phyloP scores from a whole-genome alignment of 1,140 invertebrate species.

The Hyles vespertilio region DNA sequence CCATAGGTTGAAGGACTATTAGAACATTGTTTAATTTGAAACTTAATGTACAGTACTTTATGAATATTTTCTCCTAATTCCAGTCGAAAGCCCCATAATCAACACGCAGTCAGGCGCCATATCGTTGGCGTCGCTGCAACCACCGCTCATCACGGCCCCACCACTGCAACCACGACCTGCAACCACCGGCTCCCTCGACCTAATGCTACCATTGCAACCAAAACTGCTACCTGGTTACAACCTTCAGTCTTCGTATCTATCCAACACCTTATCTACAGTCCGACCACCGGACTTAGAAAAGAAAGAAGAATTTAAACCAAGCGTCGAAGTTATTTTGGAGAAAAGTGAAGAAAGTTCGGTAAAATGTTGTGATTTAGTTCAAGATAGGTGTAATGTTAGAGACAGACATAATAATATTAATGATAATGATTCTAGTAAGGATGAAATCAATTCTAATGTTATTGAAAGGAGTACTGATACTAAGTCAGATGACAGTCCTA shows the following conservation, averaged over 20 bases:
- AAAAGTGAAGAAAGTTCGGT: conserved; percentile 46
- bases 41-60: conserved; percentile 1
- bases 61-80: conserved; percentile 23
- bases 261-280: conserved; percentile 66
- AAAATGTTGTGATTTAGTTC: conserved; percentile 12
- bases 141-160: conserved; percentile 68
- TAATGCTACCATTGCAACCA: conserved; percentile 80
- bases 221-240: conserved; percentile 76
- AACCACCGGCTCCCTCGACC: conserved; percentile 79
- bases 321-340: conserved; percentile 54
- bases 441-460: conserved; percentile 64
- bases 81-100: conserved; percentile 70
- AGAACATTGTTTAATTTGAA: no score
- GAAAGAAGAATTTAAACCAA: conserved; percentile 49
- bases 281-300: conserved; percentile 58
- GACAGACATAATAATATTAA: conserved; percentile 31
- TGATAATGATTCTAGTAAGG: conserved; percentile 34
- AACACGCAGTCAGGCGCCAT: conserved; percentile 68
- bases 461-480: conserved; percentile 33
- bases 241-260: conserved; percentile 63
- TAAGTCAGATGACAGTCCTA: conserved; percentile 52
- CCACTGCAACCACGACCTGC: conserved; percentile 80
- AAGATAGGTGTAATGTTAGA: conserved; percentile 20
- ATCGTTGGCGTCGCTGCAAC: conserved; percentile 68
- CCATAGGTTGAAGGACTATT: no score